Base-by-base conservation (phyloP, 2,113 vertebrate species). In the Istiophorus platypterus region DNA sequence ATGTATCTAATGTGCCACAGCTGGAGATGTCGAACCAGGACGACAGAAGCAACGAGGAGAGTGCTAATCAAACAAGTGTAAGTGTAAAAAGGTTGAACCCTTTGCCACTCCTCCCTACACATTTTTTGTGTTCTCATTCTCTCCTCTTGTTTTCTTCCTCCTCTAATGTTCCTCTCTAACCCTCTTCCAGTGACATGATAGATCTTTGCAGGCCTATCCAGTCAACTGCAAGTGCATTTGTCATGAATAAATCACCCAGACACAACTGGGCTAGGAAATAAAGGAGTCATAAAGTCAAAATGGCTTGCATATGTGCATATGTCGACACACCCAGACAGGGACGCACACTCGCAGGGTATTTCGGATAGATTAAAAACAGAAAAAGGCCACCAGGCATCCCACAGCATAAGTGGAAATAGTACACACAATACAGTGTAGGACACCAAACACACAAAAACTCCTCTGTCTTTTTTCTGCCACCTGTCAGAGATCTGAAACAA, bases 41-140 rank as follows among this genome's bases (percentile, higher is more conserved):
- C 52, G 94, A 96, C 87, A 88, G 92, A 92, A 92, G 91, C 77
- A 89, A 89, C 66, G 92, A 97, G 66, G 89, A 94, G 45, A 78
- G 57, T 72, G 85, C 95, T 78, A 92, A 94, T 88, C 94, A 95
- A 84, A 84, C 94, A 62, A 95, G 76, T 34, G 94, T 96, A 94
- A 96, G 95, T 96, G 71, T 62, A 56, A 77, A 76, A 64, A 78
- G 31, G 54, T 18, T 59, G 58, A 24, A 74, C 39, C 66, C 73
- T 29, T 63, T 34, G 24, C 61, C 26, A 2, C 34, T 39, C 34
- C 27, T 56, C 85, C 84, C 70, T 69, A 41, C n/a, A 66, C 78
- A 61, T 56, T 72, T 62, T 70, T 72, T 82, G 24, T 76, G 54
- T 77, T 69, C 73, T 87, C 72, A 27, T 63, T 62, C 45, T 66